Conservation (phyloP, 1,140 invertebrate genomes). For the Artemia franciscana region DNA sequence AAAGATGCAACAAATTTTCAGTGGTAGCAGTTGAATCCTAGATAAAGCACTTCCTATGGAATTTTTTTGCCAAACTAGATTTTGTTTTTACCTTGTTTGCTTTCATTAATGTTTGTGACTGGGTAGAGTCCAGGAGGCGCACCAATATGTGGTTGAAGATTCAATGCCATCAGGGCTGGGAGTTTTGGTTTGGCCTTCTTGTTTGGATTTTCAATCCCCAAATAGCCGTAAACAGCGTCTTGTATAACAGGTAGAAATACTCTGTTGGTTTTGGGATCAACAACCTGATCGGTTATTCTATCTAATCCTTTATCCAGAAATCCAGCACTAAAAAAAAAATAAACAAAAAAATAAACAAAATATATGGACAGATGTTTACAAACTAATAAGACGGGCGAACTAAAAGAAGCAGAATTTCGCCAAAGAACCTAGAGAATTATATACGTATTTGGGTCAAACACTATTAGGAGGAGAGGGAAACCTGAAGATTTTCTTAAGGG, state of each 20-base stretch:
- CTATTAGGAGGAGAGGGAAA: too few relatives aligned
- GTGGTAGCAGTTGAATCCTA: too few relatives aligned
- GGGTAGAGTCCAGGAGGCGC: background rate
- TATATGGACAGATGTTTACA: background rate
- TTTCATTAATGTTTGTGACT: too few relatives aligned
- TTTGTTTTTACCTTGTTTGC: too few relatives aligned
- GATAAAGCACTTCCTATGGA: too few relatives aligned
- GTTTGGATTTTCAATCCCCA: background rate
- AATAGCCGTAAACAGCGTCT: background rate
- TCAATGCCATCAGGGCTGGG: background rate
- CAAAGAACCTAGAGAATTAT: too few relatives aligned
- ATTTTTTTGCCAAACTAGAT: too few relatives aligned
- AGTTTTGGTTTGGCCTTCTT: background rate
- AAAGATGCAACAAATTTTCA: too few relatives aligned
- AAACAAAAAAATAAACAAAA: background rate
- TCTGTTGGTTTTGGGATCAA: background rate
- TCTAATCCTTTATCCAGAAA: background rate
- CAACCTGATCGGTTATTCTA: background rate
- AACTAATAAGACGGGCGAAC: background rate
- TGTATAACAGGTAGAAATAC: background rate
- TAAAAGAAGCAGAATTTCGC: background rate
- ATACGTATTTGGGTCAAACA: too few relatives aligned
- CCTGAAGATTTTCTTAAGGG: too few relatives aligned
- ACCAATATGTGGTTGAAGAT: background rate
- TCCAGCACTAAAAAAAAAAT: background rate